Conservation (phyloP, 2,888 invertebrate genomes). For the Perithous albicinctus region DNA sequence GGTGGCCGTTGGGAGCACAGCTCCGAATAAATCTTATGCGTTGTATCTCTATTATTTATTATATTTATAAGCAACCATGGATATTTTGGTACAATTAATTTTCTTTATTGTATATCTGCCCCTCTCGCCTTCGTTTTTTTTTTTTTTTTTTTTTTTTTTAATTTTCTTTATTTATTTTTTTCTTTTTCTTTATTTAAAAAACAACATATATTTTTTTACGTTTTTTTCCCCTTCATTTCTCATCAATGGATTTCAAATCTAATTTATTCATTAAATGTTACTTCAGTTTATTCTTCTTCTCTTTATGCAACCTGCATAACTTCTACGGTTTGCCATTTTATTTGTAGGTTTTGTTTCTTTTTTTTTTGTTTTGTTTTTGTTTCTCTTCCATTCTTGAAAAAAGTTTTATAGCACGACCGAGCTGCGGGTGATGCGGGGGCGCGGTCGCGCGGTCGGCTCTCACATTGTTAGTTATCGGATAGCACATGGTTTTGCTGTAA, state of each 20-base stretch:
- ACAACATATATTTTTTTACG: slow-evolving; percentile 70
- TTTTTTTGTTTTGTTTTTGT: slow-evolving; percentile 18
- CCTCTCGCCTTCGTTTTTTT: slow-evolving; percentile 73
- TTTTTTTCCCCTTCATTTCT: slow-evolving; percentile 49
- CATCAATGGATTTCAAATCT: slow-evolving; percentile 63
- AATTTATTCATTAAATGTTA: slow-evolving; percentile 71
- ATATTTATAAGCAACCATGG: slow-evolving; percentile 84
- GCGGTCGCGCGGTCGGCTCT: slow-evolving; percentile 54
- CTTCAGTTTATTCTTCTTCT: slow-evolving; percentile 1
- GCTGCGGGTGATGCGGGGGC: slow-evolving; percentile 75
- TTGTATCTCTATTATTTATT: slow-evolving; percentile 83
- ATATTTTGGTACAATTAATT: slow-evolving; percentile 84
- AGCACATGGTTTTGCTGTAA: slow-evolving; percentile 76
- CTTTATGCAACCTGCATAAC: slow-evolving; percentile 59
- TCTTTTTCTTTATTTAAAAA: slow-evolving; percentile 73
- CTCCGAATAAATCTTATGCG: slow-evolving; percentile 84
- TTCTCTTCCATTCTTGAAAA: slow-evolving; percentile 76
- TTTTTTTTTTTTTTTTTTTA: slow-evolving; percentile 70
- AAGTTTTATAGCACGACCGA: slow-evolving; percentile 72
- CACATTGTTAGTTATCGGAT: slow-evolving; percentile 78
- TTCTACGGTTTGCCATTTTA: slow-evolving; percentile 56
- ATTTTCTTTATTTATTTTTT: too few species aligned
- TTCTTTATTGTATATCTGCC: slow-evolving; percentile 79
- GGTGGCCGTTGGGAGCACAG: slow-evolving; percentile 83
- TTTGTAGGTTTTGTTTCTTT: slow-evolving; percentile 18